Evolutionary conservation across 2,113 vertebrate genomes (phyloP), one percentile per base, ranked within the genome.

Genomic region (Notothenia coriiceps): DNA sequence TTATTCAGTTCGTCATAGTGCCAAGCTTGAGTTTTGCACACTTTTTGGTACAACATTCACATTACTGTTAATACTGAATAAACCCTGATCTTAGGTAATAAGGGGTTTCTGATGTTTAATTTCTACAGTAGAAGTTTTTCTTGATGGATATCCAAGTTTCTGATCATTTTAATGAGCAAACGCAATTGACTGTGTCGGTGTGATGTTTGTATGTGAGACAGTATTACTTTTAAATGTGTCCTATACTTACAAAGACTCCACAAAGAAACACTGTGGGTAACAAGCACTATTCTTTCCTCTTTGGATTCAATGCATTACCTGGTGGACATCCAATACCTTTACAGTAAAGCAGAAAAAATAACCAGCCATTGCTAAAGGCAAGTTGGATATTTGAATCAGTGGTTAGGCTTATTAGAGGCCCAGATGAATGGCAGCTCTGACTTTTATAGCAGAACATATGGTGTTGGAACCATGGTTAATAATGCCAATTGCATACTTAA

Each of bases 371-470:
- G 66, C 75, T 71, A 33, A 77, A 70, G 47, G 15, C 43, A 22
- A 60, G 57, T 40, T 10, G 46, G 33, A 29, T 40, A 59, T 84
- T 84, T 70, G 63, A 78, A 88, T 85, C 60, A 64, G 74, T 25
- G 56, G 54, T 74, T 49, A 9, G 80, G 72, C 75, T 85, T 57
- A 84, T 82, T 84, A 81, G 78, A 72, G 33, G 62, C 50, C 29
- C 7, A 33, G 69, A 76, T 84, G 76, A 83, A 61, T 79, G 88
- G 50, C 82, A 70, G 66, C 70, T 76, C 64, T 35, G 70, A 66
- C 65, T 72, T 76, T 84, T 52, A 65, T 14, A 46, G 64, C 20
- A 50, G 82, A 68, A 50, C 52, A 25, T 40, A 9, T 57, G 43
- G 18, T 17, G 46, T 54, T 74, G 50, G 44, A 74, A 60, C 67